Conservation (phyloP, 35 echinoderm and acorn worm species). For the Heliocidaris tuberculata region DNA sequence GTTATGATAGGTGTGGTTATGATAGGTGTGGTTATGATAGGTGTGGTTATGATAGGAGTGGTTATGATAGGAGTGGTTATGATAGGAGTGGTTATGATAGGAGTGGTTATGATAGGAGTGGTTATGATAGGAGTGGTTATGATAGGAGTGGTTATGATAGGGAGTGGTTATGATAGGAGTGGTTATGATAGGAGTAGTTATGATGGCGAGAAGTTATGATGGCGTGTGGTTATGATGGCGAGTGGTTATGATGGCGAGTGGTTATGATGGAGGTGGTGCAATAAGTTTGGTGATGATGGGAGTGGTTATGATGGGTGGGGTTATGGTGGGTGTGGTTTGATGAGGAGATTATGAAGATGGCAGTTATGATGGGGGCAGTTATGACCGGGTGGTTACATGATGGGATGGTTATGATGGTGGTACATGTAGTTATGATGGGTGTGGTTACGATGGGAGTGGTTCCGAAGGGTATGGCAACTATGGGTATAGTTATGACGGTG, state of each 20-base stretch:
- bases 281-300: not conserved
- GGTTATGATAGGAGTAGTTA: too few species aligned
- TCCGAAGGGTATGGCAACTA: not conserved
- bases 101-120: too few species aligned
- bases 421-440: not conserved
- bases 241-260: not conserved
- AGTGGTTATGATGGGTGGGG: not conserved
- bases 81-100: not conserved
- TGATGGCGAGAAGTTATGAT: too few species aligned
- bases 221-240: not conserved
- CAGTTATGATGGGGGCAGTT: too few species aligned
- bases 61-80: not conserved
- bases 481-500: not conserved
- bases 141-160: not conserved
- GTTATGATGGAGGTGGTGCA: not conserved
- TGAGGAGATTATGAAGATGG: too few species aligned
- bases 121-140: too few species aligned
- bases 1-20: not conserved
- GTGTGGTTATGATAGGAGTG: constrained; percentile 23
- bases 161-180: too few species aligned
- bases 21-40: not conserved
- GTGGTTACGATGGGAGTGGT: not conserved
- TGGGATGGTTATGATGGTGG: not conserved
- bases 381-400: not conserved
- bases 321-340: not conserved